These are phyloP conservation scores for Drosophila vallismaia DNA, from an alignment of 2,888 invertebrate genomes.

Conservation along the genomic window DNA sequence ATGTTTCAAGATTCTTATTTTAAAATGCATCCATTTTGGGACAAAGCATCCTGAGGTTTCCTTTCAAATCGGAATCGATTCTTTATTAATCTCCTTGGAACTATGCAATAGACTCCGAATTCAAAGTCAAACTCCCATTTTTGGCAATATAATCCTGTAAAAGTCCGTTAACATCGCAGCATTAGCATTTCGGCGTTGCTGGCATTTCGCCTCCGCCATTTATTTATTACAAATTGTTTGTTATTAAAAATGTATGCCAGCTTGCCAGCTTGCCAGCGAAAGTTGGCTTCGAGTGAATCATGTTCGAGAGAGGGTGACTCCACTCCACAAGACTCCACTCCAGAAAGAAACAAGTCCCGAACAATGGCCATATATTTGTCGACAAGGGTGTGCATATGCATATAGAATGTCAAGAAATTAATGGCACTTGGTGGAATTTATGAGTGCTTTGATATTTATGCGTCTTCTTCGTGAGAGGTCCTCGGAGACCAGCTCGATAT, in stretches of 20 bases:
- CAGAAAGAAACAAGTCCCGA: not conserved
- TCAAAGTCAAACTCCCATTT: too few relatives aligned
- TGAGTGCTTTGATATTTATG: conserved; percentile 61
- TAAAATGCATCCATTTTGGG: too few relatives aligned
- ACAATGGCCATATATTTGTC: conserved; percentile 43
- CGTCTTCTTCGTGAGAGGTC: conserved; percentile 32
- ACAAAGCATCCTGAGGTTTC: too few relatives aligned
- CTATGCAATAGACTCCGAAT: too few relatives aligned
- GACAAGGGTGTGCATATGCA: conserved; percentile 22
- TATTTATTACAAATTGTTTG: conserved; percentile 74
- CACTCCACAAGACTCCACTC: not conserved
- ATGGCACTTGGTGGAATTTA: conserved; percentile 70
- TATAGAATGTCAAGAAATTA: conserved; percentile 72
- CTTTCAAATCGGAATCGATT: too few relatives aligned
- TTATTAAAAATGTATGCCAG: conserved; percentile 70
- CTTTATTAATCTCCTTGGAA: too few relatives aligned
- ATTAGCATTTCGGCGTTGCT: conserved; percentile 36
- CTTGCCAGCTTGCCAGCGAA: conserved; percentile 2
- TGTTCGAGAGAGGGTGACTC: conserved; percentile 14
- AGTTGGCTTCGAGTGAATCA: conserved; percentile 63
- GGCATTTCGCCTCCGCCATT: conserved; percentile 69
- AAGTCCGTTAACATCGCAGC: too few relatives aligned
- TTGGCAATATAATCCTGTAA: too few relatives aligned
- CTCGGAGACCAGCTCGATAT: conserved; percentile 36
- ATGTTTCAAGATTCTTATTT: too few relatives aligned